Base-by-base conservation (phyloP, 1,140 invertebrate genomes). In the Drosophila fuyamai region DNA sequence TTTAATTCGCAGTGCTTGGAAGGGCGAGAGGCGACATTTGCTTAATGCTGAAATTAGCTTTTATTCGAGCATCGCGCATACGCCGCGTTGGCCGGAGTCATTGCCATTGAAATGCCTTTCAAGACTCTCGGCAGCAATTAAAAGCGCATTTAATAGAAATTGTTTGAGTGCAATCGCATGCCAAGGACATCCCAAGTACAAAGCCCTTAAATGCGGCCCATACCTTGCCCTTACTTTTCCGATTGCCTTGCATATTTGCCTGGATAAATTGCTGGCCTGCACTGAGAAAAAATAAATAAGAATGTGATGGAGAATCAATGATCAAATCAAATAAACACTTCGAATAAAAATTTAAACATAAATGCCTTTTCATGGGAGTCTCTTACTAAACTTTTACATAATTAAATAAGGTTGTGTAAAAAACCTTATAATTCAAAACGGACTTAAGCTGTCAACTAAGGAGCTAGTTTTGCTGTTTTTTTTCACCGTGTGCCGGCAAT, bases 81-180 rank as follows among this genome's bases (percentile, higher is more conserved):
- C 79, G 79, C 54, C 65, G 10, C 53, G 40, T 63, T 67, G 47
- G 41, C 16, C 38, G 60, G 60, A 43, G 62, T 54, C 47, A 8
- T 14, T 53, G 65, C 68, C 57, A 66, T 80, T 80, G 59, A 80
- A 70, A 61, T 58, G 65, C 58, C 73, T 80, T 76, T 48, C 66
- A 54, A 63, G 46, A 55, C 63, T 43, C 56, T 81, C 46, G 23
- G 13, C 58, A 76, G 73, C 79, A 81, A 81, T 81, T 81, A 81
- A 81, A 81, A 81, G 66, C 73, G 74, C 76, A 79, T 79, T 79
- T 79, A 74, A 79, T 79, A 79, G 54, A 79, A 79, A 79, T 79
- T 79, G 68, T 79, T 79, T 74, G 61, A 72, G 68, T 72, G 68
- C 67, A 67, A 61, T 73, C 76, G 61, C 67, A 72, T 46, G 56